Evolutionary conservation across 2,113 vertebrate species (phyloP).

Genomic region (Spea multiplicata): DNA sequence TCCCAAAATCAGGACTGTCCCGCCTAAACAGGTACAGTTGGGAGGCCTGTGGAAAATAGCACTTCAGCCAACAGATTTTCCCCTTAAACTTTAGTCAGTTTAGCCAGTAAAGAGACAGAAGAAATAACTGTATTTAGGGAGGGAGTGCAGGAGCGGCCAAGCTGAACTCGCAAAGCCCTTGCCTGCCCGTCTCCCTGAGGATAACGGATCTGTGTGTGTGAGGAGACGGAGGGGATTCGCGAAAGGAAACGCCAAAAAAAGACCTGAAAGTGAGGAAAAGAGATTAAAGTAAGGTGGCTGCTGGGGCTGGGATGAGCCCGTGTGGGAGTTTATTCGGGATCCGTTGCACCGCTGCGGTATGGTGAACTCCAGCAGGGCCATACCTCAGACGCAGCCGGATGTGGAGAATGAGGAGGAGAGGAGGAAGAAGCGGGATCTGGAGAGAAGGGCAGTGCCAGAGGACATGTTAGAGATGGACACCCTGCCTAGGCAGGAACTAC

Average conservation of each 20-base stretch:
- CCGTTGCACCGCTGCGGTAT: conserved; percentile 37
- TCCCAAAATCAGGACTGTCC: too few species aligned
- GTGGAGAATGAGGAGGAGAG: conserved; percentile 60
- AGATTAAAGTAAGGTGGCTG: conserved; percentile 25
- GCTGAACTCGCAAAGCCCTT: not conserved
- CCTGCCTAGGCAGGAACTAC: conserved; percentile 55
- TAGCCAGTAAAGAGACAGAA: too few species aligned
- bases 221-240: conserved; percentile 14
- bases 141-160: conserved; percentile 1
- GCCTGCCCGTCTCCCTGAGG: not conserved
- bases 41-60: too few species aligned
- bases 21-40: too few species aligned
- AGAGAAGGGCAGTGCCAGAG: conserved; percentile 7
- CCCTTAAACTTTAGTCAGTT: too few species aligned
- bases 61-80: too few species aligned
- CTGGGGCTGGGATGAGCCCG: not conserved
- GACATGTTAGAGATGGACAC: conserved; percentile 32
- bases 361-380: conserved; percentile 56
- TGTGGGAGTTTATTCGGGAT: not conserved
- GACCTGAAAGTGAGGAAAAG: not conserved
- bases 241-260: conserved; percentile 7
- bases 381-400: conserved; percentile 59
- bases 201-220: conserved; percentile 24
- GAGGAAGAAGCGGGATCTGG: not conserved
- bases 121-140: not conserved